A percentile compares a stretch with the other conserved stretches of the same genome.
Evolutionary conservation across 2,888 invertebrate species (phyloP).

Genomic region (Eupithecia tripunctaria): DNA sequence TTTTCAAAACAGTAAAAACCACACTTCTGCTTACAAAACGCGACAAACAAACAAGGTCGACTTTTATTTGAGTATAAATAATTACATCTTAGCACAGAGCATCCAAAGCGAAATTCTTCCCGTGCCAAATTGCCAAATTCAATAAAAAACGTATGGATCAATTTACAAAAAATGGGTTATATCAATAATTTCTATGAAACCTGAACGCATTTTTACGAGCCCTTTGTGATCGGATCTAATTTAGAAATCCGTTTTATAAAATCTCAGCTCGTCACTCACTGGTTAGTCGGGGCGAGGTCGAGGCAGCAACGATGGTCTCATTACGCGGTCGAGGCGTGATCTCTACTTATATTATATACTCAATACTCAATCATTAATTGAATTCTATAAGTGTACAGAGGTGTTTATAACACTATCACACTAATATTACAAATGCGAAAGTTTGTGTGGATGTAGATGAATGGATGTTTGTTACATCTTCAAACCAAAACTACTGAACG

Average conservation of each 20-base stretch:
- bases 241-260: background rate
- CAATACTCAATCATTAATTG: no score
- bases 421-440: no score
- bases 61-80: background rate
- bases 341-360: no score
- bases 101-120: background rate
- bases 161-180: background rate
- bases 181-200: background rate
- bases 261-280: background rate
- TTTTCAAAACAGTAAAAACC: background rate
- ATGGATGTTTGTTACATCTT: no score
- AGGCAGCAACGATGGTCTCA: no score
- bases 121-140: background rate
- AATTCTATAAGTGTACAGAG: no score
- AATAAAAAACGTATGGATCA: background rate
- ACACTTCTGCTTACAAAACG: background rate
- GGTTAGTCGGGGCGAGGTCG: no score
- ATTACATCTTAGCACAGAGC: background rate
- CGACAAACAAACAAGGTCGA: background rate
- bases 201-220: background rate
- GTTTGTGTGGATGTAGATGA: no score
- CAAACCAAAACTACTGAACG: no score
- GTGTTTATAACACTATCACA: no score
- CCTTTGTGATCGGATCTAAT: background rate
- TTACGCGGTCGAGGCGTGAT: background rate